Conservation (phyloP, 1,140 invertebrate genomes). For the Zaprionus taronus region DNA sequence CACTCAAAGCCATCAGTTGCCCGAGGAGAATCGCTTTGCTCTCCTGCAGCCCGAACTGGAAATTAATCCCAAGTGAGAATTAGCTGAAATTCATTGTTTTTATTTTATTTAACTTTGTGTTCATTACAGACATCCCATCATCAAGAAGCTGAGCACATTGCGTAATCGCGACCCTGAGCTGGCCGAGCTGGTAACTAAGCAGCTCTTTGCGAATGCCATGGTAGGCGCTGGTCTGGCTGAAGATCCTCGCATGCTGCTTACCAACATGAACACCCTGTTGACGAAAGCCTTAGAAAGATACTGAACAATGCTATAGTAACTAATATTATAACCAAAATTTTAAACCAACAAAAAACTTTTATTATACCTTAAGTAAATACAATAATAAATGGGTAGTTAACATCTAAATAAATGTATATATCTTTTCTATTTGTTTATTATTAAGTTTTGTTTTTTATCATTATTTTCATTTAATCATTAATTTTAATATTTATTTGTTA, state of each 20-base stretch:
- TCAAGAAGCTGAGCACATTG: conserved; percentile 94
- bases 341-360: not conserved
- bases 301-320: conserved; percentile 78
- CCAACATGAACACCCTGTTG: conserved; percentile 94
- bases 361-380: not conserved
- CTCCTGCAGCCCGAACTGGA: conserved; percentile 96
- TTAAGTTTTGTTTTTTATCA: not conserved
- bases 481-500: not conserved
- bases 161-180: conserved; percentile 91
- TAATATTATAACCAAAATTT: conserved; percentile 25
- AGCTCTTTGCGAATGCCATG: conserved; percentile 98
- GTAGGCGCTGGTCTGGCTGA: conserved; percentile 97
- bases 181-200: conserved; percentile 93
- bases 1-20: conserved; percentile 93
- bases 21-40: conserved; percentile 93
- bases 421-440: not conserved
- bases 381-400: not conserved
- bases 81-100: not conserved
- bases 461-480: not conserved
- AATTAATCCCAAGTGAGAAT: conserved; percentile 93
- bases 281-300: conserved; percentile 93
- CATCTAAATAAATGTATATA: not conserved
- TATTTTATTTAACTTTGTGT: not conserved
- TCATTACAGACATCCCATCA: conserved; percentile 91
- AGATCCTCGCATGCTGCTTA: conserved; percentile 93